Evolutionary conservation across 2,113 vertebrate species (phyloP).

Genomic region (Lampris megalopsis): DNA sequence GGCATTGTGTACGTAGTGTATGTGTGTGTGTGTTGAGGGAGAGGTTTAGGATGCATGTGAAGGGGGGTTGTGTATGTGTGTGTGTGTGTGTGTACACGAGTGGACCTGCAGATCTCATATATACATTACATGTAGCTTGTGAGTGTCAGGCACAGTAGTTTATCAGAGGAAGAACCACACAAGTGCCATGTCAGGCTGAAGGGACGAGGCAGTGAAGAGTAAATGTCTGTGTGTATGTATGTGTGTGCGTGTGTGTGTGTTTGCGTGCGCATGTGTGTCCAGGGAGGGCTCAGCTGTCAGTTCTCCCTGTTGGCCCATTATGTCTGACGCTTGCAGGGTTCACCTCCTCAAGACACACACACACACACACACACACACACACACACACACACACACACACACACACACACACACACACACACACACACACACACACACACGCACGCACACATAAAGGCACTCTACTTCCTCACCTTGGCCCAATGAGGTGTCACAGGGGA

Average conservation of each 20-base stretch:
- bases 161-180: conserved; percentile 34
- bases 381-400: conserved; percentile 5
- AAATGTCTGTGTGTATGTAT: conserved; percentile 24
- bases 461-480: conserved; percentile 47
- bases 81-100: conserved; percentile 4
- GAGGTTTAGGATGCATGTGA: not conserved
- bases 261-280: conserved; percentile 21
- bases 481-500: conserved; percentile 60
- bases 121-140: conserved; percentile 16
- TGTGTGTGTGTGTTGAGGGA: not conserved
- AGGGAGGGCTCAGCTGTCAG: conserved; percentile 61
- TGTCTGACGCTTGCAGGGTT: conserved; percentile 53
- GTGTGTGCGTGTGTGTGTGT: conserved; percentile 29
- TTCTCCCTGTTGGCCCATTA: conserved; percentile 68
- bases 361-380: conserved; percentile 39
- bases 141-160: conserved; percentile 7
- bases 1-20: not conserved
- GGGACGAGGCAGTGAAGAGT: not conserved
- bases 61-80: not conserved
- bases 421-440: conserved; percentile 27
- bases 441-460: not conserved
- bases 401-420: conserved; percentile 9
- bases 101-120: not conserved
- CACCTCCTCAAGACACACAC: conserved; percentile 9
- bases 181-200: conserved; percentile 4